Conservation (phyloP, 2,888 invertebrate genomes). For the Hydrotaea cyrtoneurina region DNA sequence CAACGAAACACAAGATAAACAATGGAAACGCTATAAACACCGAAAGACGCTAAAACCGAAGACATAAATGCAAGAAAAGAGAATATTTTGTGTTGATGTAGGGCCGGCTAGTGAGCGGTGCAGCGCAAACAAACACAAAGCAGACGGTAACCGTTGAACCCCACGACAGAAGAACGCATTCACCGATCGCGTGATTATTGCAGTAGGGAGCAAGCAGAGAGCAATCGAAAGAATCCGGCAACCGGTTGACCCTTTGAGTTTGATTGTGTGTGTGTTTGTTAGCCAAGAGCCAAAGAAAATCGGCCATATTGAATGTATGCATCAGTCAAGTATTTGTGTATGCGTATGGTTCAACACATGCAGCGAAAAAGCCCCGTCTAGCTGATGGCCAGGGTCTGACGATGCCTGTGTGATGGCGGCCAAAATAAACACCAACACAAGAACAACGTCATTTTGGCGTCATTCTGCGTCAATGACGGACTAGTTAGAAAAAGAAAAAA, state of each 20-base stretch:
- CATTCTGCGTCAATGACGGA: constrained; percentile 55
- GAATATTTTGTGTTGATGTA: constrained; percentile 58
- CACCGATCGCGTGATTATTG: constrained; percentile 52
- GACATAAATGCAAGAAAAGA: not conserved
- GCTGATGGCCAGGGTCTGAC: not conserved
- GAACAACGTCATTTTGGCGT: constrained; percentile 57
- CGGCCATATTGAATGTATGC: constrained; percentile 50
- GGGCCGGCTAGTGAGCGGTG: constrained; percentile 21
- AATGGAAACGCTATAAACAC: too few species aligned
- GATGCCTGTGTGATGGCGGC: constrained; percentile 52
- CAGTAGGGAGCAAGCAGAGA: constrained; percentile 40
- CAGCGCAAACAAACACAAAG: constrained; percentile 5
- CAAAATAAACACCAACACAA: constrained; percentile 33
- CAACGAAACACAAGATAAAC: constrained; percentile 17
- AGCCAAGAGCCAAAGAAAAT: not conserved
- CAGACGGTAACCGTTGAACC: not conserved
- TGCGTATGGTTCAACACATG: not conserved
- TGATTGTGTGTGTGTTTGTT: not conserved
- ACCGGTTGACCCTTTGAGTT: constrained; percentile 45
- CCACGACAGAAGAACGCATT: not conserved
- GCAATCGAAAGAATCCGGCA: constrained; percentile 43
- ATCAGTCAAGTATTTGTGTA: constrained; percentile 2
- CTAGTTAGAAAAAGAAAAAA: constrained; percentile 13
- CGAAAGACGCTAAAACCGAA: not conserved
- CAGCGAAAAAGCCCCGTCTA: constrained; percentile 23